These are phyloP conservation scores for Corythornis vintsioides DNA, from an alignment of 2,113 vertebrate species.

Conservation along the genomic window DNA sequence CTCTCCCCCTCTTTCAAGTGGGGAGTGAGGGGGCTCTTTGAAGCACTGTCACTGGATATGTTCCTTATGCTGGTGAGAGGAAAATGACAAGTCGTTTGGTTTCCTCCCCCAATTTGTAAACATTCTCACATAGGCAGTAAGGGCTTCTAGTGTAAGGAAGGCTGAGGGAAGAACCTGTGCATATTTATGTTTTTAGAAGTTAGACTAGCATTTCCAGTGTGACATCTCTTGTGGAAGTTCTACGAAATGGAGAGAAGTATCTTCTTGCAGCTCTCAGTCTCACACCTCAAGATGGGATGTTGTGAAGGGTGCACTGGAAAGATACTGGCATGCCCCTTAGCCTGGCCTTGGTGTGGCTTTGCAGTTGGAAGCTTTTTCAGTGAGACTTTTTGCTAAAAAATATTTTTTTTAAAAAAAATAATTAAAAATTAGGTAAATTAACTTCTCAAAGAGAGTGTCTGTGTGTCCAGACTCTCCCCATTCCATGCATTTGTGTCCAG, in stretches of 20 bases:
- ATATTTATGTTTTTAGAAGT: background rate
- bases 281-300: background rate
- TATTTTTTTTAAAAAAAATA: background rate
- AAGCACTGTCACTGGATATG: background rate
- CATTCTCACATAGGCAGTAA: background rate
- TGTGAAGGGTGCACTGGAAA: background rate
- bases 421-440: background rate
- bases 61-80: background rate
- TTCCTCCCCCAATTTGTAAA: background rate
- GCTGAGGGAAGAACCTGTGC: background rate
- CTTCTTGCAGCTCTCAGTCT: background rate
- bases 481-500: rapidly evolving
- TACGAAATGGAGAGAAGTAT: background rate
- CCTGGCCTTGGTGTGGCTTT: background rate
- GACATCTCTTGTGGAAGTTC: background rate
- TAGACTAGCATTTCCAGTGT: background rate
- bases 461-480: background rate
- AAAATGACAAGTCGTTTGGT: background rate
- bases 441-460: background rate
- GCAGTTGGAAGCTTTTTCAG: background rate
- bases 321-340: background rate
- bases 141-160: background rate
- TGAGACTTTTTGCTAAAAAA: background rate
- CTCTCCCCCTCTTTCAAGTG: background rate
- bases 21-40: background rate